Conservation (phyloP, 2,888 invertebrate genomes). For the Eretmocerus hayati region DNA sequence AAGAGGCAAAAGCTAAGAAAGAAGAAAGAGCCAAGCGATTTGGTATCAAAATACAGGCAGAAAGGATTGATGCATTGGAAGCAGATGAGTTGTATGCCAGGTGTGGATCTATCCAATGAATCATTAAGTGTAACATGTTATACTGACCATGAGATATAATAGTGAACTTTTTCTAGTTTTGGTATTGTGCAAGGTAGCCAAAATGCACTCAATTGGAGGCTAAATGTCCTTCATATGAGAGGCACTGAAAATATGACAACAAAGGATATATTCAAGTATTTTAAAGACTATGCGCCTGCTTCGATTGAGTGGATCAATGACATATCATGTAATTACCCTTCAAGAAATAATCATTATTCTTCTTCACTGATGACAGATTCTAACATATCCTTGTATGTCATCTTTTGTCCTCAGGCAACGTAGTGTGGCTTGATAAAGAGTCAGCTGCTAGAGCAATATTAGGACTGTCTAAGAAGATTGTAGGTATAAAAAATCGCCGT, state of each 20-base stretch:
- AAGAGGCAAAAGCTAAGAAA: slow-evolving; percentile 50
- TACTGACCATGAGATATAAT: slow-evolving; percentile 31
- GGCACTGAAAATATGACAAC: slow-evolving; percentile 71
- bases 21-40: slow-evolving; percentile 55
- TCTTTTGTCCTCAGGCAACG: slow-evolving; percentile 49
- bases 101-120: slow-evolving; percentile 29
- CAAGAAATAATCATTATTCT: too few species aligned
- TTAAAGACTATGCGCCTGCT: slow-evolving; percentile 68
- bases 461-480: slow-evolving; percentile 50
- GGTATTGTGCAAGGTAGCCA: slow-evolving; percentile 55
- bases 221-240: slow-evolving; percentile 68
- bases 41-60: slow-evolving; percentile 34
- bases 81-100: slow-evolving; percentile 48
- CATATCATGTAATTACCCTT: slow-evolving; percentile 67
- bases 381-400: too few species aligned
- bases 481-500: slow-evolving; percentile 31
- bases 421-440: slow-evolving; percentile 56
- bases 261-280: slow-evolving; percentile 72
- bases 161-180: slow-evolving; percentile 46
- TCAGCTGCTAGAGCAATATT: slow-evolving; percentile 57
- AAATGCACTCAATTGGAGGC: slow-evolving; percentile 53
- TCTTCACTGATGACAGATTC: too few species aligned
- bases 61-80: slow-evolving; percentile 25
- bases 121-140: slow-evolving; percentile 18
- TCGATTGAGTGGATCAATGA: slow-evolving; percentile 78